Evolutionary conservation across 23 tunicate genomes (phyloP), one percentile per base, ranked within the genome.

Genomic region (Styela plicata): DNA sequence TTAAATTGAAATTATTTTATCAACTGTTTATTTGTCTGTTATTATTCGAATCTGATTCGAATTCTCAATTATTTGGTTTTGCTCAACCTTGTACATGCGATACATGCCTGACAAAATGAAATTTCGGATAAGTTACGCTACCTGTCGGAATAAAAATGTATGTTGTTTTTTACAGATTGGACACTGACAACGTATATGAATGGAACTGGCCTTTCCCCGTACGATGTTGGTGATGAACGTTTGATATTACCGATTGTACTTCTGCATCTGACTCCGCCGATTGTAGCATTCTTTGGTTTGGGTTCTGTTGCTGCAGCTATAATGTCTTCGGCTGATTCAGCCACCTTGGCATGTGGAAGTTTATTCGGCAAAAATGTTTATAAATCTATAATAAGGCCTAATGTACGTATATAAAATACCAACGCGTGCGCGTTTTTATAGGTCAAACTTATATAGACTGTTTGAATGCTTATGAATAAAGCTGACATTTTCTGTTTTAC

Each of bases 251-350:
- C 77, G 5, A 5, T 71, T 27, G 36, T 71, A 3, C 16, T 71
- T 16, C 3, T 18, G 5, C 29, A 71, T 17, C 35, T 29, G 5
- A 29, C 36, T n/a, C 77, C 77, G 77, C 13, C 36, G 16, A 36
- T 34, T 16, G 77, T 71, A 18, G 35, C 36, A 3, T 19, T 28
- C 34, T 18, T 71, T 34, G 77, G 77, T 3, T 32, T 71, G 7
- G 77, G 77, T 18, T 34, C 17, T 34, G 17, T 71, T n/a, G 34
- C 77, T 2, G 77, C 77, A 26, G 77, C 77, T 3, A 16, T 29
- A 3, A 71, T 71, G 77, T 71, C 77, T 3, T 71, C 77, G 3
- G 36, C 36, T 3, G 77, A 71, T 32, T 27, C 77, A 18, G 77
- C 37, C 29, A 16, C 20, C 18, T 30, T 71, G 34, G 5, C 77